Percentiles rank a stretch among this genome's conserved stretches.
phyloP scores from a whole-genome alignment of 2,888 invertebrate species.

The Mellilla xanthometata region DNA sequence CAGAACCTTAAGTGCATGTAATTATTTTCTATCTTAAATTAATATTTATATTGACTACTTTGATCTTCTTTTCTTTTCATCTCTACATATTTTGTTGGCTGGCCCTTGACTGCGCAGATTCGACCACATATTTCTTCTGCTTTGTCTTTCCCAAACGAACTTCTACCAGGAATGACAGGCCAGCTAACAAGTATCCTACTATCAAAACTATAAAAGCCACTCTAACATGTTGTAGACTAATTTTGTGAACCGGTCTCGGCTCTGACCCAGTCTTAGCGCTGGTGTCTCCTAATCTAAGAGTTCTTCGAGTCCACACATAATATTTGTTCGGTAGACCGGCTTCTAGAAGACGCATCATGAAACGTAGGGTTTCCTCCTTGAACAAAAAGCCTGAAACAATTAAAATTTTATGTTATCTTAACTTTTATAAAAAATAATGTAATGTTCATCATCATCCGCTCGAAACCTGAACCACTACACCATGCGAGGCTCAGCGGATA shows the following conservation, averaged over 20 bases:
- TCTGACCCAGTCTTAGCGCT: conserved; percentile 20
- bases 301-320: conserved; percentile 48
- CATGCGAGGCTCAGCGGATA: too few species aligned
- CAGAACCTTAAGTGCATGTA: too few species aligned
- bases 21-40: too few species aligned
- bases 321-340: conserved; percentile 50
- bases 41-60: too few species aligned
- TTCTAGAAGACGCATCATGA: conserved; percentile 45
- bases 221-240: conserved; percentile 36
- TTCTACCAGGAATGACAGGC: conserved; percentile 40
- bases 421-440: too few species aligned
- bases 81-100: too few species aligned
- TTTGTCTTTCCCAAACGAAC: conserved; percentile 26
- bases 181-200: conserved; percentile 39
- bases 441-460: too few species aligned
- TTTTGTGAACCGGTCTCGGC: conserved; percentile 35
- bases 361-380: conserved; percentile 33
- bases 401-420: too few species aligned
- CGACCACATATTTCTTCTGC: conserved; percentile 1
- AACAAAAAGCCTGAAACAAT: conserved; percentile 59
- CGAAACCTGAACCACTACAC: too few species aligned
- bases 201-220: conserved; percentile 41
- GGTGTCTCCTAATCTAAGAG: conserved; percentile 31
- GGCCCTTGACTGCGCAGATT: too few species aligned
- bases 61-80: too few species aligned